These are phyloP conservation scores for Tetranychus cinnabarinus DNA, from an alignment of 1,140 invertebrate species.

Conservation along the genomic window DNA sequence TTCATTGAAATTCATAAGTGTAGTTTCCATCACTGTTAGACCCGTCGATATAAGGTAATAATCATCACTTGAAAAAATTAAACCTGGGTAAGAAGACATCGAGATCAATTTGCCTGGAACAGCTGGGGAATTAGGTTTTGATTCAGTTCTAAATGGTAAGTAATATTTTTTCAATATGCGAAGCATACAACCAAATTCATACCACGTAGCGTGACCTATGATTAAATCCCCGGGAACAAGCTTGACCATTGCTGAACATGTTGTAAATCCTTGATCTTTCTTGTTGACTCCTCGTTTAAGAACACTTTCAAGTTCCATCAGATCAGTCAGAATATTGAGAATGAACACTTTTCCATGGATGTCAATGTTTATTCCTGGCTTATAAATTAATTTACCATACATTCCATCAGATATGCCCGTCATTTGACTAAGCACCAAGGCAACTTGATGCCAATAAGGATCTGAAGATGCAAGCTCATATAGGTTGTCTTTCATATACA, in stretches of 20 bases:
- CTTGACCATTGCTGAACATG: constrained; percentile 36
- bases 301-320: constrained; percentile 10
- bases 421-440: constrained; percentile 24
- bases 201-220: constrained; percentile 42
- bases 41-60: constrained; percentile 46
- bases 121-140: background rate
- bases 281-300: background rate
- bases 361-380: background rate
- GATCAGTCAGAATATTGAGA: constrained; percentile 20
- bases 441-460: constrained; percentile 54
- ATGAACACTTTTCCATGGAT: background rate
- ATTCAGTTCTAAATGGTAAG: background rate
- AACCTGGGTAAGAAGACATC: constrained; percentile 70
- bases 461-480: constrained; percentile 25
- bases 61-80: constrained; percentile 63
- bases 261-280: constrained; percentile 20
- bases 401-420: constrained; percentile 27
- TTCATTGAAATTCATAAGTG: constrained; percentile 40
- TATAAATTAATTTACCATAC: background rate
- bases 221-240: constrained; percentile 30
- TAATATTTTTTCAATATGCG: constrained; percentile 70
- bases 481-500: constrained; percentile 33
- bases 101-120: constrained; percentile 41
- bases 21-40: constrained; percentile 41
- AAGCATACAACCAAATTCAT: constrained; percentile 57